phyloP scores from a whole-genome alignment of 2,113 vertebrate genomes.

The Centropus unirufus region DNA sequence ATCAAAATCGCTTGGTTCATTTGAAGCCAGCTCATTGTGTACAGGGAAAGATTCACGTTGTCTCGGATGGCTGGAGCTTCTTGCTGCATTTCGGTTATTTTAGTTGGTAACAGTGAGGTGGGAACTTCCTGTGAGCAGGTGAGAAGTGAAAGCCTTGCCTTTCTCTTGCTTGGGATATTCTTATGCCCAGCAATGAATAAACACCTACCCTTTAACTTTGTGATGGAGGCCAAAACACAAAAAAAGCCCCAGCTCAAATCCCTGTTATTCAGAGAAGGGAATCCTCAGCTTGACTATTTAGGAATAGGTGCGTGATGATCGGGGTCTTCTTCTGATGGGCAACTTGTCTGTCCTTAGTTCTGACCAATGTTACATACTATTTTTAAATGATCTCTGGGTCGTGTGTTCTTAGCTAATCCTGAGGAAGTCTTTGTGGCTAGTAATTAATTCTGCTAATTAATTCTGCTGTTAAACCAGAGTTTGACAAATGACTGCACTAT shows the following conservation, averaged over 20 bases:
- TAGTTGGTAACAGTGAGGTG: not conserved
- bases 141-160: conserved; percentile 32
- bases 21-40: not conserved
- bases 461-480: not conserved
- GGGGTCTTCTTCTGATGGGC: not conserved
- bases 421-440: conserved; percentile 2
- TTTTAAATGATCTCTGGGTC: not conserved
- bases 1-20: not conserved
- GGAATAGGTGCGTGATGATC: not conserved
- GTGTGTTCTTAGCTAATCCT: not conserved
- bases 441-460: not conserved
- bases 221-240: not conserved
- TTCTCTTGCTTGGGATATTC: not conserved
- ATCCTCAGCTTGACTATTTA: not conserved
- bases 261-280: not conserved
- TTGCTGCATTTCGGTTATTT: not conserved
- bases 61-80: not conserved
- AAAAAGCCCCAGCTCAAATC: not conserved
- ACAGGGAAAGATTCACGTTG: not conserved
- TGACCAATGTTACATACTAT: not conserved
- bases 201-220: not conserved
- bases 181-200: not conserved
- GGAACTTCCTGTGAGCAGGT: conserved; percentile 24
- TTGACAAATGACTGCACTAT: not conserved
- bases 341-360: not conserved